Evolutionary conservation across 2,797 vertebrate species (phyloP).

Genomic region (Ctenochaetus hawaiiensis): DNA sequence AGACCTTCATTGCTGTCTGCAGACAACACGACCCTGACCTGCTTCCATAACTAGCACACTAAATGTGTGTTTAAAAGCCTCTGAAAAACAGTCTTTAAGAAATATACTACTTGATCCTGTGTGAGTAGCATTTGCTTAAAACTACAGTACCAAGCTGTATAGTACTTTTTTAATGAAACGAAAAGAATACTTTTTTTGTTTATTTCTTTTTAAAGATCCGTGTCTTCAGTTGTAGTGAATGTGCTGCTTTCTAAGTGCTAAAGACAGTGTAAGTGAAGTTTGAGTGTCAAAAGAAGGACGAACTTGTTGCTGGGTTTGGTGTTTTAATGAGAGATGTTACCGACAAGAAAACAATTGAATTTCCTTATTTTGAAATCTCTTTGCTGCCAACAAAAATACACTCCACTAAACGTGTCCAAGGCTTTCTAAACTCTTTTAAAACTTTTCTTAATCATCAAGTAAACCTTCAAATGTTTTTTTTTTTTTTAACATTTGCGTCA

Average conservation of each 20-base stretch:
- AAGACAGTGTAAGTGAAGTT: not conserved
- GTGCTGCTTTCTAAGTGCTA: too few species aligned
- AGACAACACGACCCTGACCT: not conserved
- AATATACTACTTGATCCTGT: not conserved
- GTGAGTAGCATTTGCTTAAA: too few species aligned
- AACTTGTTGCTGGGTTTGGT: not conserved
- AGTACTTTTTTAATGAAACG: not conserved
- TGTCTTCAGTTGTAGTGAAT: not conserved
- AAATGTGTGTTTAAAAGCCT: not conserved
- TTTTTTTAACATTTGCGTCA: slow-evolving; percentile 22
- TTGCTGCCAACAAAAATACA: not conserved
- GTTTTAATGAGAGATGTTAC: not conserved
- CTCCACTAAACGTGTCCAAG: not conserved
- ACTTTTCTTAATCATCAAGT: not conserved
- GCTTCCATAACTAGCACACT: not conserved
- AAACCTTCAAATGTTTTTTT: slow-evolving; percentile 18
- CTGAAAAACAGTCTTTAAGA: not conserved
- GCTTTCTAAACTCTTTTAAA: slow-evolving; percentile 3
- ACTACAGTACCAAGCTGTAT: not conserved
- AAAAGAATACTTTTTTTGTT: not conserved
- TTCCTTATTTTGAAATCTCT: not conserved
- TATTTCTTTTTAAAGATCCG: not conserved
- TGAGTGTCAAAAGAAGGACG: not conserved
- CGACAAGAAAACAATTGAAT: not conserved
- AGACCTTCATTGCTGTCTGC: not conserved